Percentiles rank a stretch among this genome's conserved stretches.
phyloP scores from a whole-genome alignment of 2,888 invertebrate genomes.

The Clunio marinus region DNA sequence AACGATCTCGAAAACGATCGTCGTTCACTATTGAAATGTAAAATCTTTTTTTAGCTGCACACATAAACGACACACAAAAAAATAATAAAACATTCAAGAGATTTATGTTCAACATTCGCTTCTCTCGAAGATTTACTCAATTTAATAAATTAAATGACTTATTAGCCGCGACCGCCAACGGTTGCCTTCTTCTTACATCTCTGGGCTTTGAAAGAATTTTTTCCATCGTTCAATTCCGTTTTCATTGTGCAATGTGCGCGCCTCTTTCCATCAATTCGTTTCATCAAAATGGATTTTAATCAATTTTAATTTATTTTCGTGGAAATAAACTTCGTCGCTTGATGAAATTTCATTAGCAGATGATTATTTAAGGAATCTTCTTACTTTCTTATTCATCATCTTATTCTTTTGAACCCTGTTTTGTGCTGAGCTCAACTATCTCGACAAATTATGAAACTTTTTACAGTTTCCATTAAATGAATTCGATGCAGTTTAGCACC shows the following conservation, averaged over 20 bases:
- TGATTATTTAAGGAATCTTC: background rate
- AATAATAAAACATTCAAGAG: background rate
- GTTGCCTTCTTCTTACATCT: background rate
- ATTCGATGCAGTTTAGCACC: too few species aligned
- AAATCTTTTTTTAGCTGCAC: background rate
- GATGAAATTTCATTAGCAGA: background rate
- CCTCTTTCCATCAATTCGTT: background rate
- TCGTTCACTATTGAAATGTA: background rate
- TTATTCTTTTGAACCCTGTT: too few species aligned
- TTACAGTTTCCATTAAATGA: too few species aligned
- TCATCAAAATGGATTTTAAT: constrained; percentile 22
- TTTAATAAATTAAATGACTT: constrained; percentile 34
- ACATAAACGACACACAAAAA: background rate
- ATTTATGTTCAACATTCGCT: constrained; percentile 21
- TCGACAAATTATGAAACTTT: too few species aligned
- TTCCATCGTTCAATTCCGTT: background rate
- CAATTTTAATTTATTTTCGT: constrained; percentile 24
- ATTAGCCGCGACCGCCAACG: constrained; percentile 23
- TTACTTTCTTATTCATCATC: too few species aligned
- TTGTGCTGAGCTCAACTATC: too few species aligned
- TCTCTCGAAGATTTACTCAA: constrained; percentile 7
- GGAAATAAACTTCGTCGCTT: background rate
- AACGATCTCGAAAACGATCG: background rate
- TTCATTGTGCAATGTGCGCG: background rate
- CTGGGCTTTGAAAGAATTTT: background rate